These are phyloP conservation scores for Leptatherina wallacei DNA, from an alignment of 2,797 vertebrate species.

Conservation along the genomic window DNA sequence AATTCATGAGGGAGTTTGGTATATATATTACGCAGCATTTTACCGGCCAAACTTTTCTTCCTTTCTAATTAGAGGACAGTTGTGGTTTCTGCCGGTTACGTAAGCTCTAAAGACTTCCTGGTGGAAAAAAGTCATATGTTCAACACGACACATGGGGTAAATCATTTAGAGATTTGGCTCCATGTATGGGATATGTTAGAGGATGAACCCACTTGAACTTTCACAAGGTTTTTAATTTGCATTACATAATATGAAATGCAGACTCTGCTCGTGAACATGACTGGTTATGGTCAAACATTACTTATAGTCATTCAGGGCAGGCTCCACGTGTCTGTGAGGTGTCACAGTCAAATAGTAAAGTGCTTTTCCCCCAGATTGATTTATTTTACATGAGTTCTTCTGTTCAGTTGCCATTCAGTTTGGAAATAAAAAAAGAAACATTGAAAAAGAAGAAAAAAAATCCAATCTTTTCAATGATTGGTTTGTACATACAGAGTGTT, in stretches of 20 bases:
- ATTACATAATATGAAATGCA: slow-evolving; percentile 19
- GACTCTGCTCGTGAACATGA: neutral
- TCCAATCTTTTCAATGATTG: neutral
- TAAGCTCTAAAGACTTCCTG: slow-evolving; percentile 65
- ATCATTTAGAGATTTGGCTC: slow-evolving; percentile 45
- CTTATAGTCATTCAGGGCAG: neutral
- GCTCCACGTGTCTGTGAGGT: slow-evolving; percentile 1
- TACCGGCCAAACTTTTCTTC: slow-evolving; percentile 55
- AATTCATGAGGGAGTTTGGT: slow-evolving; percentile 48
- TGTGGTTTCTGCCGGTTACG: slow-evolving; percentile 62
- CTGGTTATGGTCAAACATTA: neutral
- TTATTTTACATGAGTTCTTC: neutral
- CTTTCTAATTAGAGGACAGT: slow-evolving; percentile 69
- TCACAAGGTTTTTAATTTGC: slow-evolving; percentile 23
- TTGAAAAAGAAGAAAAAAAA: neutral
- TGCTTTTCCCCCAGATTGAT: slow-evolving; percentile 3
- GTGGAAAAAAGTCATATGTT: slow-evolving; percentile 45
- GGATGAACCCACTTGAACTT: slow-evolving; percentile 36
- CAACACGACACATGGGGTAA: slow-evolving; percentile 49
- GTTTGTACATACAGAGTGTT: neutral
- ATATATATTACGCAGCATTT: slow-evolving; percentile 66
- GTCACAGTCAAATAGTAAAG: neutral
- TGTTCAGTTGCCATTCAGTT: neutral
- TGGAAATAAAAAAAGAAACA: neutral
- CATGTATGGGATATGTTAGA: slow-evolving; percentile 27